Conservation (phyloP, 2,888 invertebrate genomes). For the Pristionchus exspectatus region DNA sequence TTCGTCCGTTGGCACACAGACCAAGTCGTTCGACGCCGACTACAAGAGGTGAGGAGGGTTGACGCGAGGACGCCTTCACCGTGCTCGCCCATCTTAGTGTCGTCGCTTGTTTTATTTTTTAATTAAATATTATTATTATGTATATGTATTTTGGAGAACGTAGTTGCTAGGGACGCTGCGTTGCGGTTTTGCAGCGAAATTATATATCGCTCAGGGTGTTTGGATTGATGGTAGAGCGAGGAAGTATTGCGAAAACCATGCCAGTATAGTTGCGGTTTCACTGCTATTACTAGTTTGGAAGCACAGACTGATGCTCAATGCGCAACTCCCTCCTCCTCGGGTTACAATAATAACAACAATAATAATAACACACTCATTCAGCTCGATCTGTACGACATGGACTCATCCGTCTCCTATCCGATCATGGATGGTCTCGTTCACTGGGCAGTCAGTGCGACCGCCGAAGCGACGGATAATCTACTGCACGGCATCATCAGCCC, state of each 20-base stretch:
- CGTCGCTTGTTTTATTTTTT: conserved; percentile 79
- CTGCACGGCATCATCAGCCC: conserved; percentile 84
- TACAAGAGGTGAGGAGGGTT: too few species aligned
- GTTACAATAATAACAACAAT: too few species aligned
- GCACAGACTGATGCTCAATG: neutral
- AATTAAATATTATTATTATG: neutral
- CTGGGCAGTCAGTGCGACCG: conserved; percentile 97
- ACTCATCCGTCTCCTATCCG: conserved; percentile 93
- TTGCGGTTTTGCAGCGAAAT: neutral
- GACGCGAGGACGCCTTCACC: conserved; percentile 96
- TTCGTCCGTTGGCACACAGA: too few species aligned
- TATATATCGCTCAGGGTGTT: neutral
- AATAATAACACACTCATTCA: too few species aligned
- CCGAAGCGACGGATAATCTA: conserved; percentile 95
- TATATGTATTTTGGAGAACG: too few species aligned
- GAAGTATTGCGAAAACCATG: too few species aligned
- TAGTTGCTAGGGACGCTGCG: neutral
- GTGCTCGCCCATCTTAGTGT: conserved; percentile 96
- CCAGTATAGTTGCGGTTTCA: neutral
- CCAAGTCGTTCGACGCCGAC: too few species aligned
- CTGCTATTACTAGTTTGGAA: neutral
- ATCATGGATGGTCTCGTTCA: conserved; percentile 95
- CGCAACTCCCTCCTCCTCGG: too few species aligned
- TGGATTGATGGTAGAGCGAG: too few species aligned
- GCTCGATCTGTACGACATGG: conserved; percentile 91